These are phyloP conservation scores for Sebastes vulpes DNA, from an alignment of 2,797 vertebrate genomes.

Conservation along the genomic window DNA sequence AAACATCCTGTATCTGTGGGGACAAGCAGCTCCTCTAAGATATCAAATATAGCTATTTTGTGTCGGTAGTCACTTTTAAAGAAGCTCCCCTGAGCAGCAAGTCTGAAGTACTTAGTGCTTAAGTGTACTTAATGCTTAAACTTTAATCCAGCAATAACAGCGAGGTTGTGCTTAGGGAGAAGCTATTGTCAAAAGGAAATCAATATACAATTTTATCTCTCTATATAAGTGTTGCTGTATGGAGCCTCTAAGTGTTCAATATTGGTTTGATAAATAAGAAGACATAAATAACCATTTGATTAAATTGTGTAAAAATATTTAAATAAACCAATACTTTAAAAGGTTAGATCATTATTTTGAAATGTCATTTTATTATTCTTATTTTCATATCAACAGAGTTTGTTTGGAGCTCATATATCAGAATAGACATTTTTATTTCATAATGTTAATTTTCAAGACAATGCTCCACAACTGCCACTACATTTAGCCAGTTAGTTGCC, in stretches of 20 bases:
- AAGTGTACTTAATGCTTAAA: slow-evolving; percentile 64
- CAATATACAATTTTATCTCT: slow-evolving; percentile 33
- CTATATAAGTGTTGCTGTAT: not conserved
- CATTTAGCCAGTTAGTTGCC: not conserved
- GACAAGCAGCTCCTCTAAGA: slow-evolving; percentile 20
- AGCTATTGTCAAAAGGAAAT: slow-evolving; percentile 47
- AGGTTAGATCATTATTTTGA: not conserved
- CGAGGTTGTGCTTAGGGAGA: slow-evolving; percentile 37
- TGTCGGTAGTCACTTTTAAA: slow-evolving; percentile 43
- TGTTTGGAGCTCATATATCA: not conserved
- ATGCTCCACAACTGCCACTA: not conserved
- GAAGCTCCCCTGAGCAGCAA: slow-evolving; percentile 53
- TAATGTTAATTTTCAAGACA: not conserved
- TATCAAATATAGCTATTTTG: slow-evolving; percentile 48
- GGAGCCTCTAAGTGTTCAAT: not conserved
- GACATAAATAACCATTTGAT: not conserved
- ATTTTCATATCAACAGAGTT: not conserved
- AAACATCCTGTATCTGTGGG: slow-evolving; percentile 18
- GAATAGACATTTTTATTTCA: not conserved
- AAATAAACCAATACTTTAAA: not conserved
- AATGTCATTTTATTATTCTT: not conserved
- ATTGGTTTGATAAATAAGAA: not conserved
- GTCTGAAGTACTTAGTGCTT: slow-evolving; percentile 61
- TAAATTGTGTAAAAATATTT: not conserved
- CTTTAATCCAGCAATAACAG: slow-evolving; percentile 62